Base-by-base conservation (phyloP, 2,888 invertebrate species). In the Limenitis camilla region DNA sequence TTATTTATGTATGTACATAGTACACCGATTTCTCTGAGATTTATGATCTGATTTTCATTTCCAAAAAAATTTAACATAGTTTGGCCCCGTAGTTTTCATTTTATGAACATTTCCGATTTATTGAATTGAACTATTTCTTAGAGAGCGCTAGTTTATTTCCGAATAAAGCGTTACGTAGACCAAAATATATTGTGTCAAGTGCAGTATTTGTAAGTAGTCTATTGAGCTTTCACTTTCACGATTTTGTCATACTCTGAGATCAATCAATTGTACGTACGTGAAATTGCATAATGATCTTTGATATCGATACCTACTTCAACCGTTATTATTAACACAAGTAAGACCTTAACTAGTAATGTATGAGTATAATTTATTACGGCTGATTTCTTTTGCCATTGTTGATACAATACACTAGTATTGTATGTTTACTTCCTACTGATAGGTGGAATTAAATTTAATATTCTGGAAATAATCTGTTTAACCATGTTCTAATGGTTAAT, bases 141-240 rank as follows among this genome's bases (percentile, higher is more conserved):
- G 45, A 51, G 55, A 63, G 56, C 48, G 42, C 48, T 53, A 40
- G 48, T 42, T 41, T 51, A 61, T 64, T 68, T 64, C 63, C 64
- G 64, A 61, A 62, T 61, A 58, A 52, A 61, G 60, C 56, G 61
- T 67, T 68, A 65, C 66, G 62, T 63, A 60, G 59, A 62, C 59
- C 58, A 64, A 71, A 64, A n/a, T n/a, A n/a, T 70, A 70, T 71
- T 72, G 68, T 67, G 66, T 68, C 73, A 75, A 69, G 65, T 66
- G 69, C 66, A 71, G 62, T 61, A 71, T 74, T 69, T n/a, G 57
- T 70, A 71, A 69, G 65, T 69, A 70, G 65, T 73, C 67, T 67
- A 68, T 69, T 62, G 47, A 68, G 75, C 81, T 81, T 81, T 81
- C 81, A 78, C 81, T 77, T 76, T 69, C 68, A 69, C 69, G 67